Evolutionary conservation across 1,140 invertebrate genomes (phyloP), one percentile per base, ranked within the genome.

Genomic region (Metopolophium dirhodum): DNA sequence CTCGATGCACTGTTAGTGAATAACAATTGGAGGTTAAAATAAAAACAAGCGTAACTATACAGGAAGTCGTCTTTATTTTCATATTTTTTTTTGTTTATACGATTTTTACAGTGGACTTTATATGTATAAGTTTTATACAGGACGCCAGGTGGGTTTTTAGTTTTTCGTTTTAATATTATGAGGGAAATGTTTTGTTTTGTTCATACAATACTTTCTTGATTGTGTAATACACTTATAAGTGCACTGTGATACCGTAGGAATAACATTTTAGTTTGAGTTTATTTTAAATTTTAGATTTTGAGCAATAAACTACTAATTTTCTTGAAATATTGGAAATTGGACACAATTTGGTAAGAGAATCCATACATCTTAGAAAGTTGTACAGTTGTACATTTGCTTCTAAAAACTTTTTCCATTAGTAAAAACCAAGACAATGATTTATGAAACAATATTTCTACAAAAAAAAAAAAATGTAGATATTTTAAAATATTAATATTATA

Each of bases 11-110:
- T 68, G 37, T 90, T 57, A n/a, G 11, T 47, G 54, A 90, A 45
- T 90, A 45, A 90, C 26, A 90, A 90, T 91, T n/a, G 45, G 35
- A 94, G n/a, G 61, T 77, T 94, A 94, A 89, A 83, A 90, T 90
- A 91, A 90, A 26, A 91, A 61, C 68, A 83, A 91, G 93, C 77
- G 47, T 85, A 37, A 57, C 49, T 61, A 18, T 92, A 92, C n/a
- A 86, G 26, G 37, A 85, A 83, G 51, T 83, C 18, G 51, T 83
- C 18, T 82, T 35, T 83, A 41, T 83, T 51, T 9, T 77, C 23
- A 20, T 83, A 49, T 51, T 93, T 93, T 88, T 93, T 51, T 20
- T 89, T 49, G 7, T 93, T 51, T 6, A 57, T 57, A 54, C 14
- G 35, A 35, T 37, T 23, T 88, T 89, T 23, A 26, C 35, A 54